These are phyloP conservation scores for Anguilla megastoma DNA, from an alignment of 2,797 vertebrate genomes.

Conservation along the genomic window DNA sequence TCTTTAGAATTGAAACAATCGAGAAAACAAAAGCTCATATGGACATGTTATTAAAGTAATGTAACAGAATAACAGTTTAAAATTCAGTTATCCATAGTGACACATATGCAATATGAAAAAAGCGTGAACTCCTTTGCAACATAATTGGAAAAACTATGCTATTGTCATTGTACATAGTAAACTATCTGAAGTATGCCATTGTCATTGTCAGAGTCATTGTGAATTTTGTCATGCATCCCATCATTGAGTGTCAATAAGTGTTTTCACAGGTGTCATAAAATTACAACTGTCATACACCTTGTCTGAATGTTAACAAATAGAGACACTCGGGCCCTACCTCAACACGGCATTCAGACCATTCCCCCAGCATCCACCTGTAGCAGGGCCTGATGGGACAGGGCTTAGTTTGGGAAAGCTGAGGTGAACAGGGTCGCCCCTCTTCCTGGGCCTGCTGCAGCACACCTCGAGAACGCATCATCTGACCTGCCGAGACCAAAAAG, in stretches of 20 bases:
- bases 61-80: background rate
- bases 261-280: background rate
- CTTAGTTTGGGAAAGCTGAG: slow-evolving; percentile 75
- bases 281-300: background rate
- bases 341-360: slow-evolving; percentile 77
- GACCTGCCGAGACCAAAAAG: slow-evolving; percentile 61
- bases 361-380: slow-evolving; percentile 77
- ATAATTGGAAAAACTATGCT: too few relatives aligned
- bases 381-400: slow-evolving; percentile 77
- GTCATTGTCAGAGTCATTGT: background rate
- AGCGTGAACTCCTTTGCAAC: too few relatives aligned
- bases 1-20: too few relatives aligned
- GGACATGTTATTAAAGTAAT: too few relatives aligned
- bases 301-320: background rate
- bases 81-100: background rate
- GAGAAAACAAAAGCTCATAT: too few relatives aligned
- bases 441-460: slow-evolving; percentile 72
- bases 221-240: background rate
- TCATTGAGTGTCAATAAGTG: background rate
- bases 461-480: slow-evolving; percentile 73
- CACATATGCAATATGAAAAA: background rate
- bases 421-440: slow-evolving; percentile 75
- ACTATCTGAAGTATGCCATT: background rate
- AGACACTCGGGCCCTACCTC: slow-evolving; percentile 67
- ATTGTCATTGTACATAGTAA: background rate